Evolutionary conservation across 2,888 invertebrate species (phyloP).

Genomic region (Volucella inflata): DNA sequence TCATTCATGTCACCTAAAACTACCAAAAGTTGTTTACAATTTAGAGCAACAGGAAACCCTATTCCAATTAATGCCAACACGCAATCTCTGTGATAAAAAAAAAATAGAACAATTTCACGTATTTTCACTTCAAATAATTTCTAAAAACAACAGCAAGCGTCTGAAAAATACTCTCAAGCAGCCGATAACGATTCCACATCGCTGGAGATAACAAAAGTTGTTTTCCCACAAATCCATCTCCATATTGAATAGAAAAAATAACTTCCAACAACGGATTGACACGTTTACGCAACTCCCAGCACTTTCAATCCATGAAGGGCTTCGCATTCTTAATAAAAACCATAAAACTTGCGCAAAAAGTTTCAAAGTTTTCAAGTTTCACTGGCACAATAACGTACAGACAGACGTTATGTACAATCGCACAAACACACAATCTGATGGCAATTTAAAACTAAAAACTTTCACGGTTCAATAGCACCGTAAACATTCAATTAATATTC

Average conservation of each 20-base stretch:
- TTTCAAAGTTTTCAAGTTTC: no score
- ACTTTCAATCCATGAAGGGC: not conserved
- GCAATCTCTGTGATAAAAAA: no score
- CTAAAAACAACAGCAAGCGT: not conserved
- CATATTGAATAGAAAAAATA: not conserved
- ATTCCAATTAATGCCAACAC: no score
- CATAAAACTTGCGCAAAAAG: slow-evolving; percentile 19
- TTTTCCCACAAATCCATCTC: not conserved
- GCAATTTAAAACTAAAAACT: slow-evolving; percentile 5
- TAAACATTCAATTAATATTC: slow-evolving; percentile 56
- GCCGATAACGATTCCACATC: slow-evolving; percentile 44
- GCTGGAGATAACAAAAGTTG: slow-evolving; percentile 40
- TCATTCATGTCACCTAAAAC: no score
- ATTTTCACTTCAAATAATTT: not conserved
- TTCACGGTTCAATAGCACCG: slow-evolving; percentile 62
- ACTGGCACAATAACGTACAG: not conserved
- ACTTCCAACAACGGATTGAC: not conserved
- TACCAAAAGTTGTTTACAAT: no score
- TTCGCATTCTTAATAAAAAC: not conserved
- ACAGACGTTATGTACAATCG: not conserved
- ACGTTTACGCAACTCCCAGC: not conserved
- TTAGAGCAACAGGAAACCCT: no score
- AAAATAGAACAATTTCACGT: no score
- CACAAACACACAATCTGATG: slow-evolving; percentile 41
- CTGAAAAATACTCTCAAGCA: slow-evolving; percentile 7